Conservation (phyloP, 2,888 invertebrate genomes). For the Sipha maydis region DNA sequence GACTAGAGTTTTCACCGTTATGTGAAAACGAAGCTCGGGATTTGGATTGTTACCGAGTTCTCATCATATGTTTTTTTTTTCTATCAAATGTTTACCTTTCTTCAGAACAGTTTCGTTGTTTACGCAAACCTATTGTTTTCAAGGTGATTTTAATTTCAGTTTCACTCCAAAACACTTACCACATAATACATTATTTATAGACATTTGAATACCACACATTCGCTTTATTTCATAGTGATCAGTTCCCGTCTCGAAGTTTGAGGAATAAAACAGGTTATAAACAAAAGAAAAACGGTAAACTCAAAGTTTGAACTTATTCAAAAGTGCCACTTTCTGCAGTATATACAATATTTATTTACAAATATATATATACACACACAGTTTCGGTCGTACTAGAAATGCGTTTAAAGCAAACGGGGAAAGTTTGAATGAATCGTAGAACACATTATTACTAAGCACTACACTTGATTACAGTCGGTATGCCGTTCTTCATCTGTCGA, state of each 20-base stretch:
- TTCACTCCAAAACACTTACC: conserved; percentile 15
- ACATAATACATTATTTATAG: not conserved
- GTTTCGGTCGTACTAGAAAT: not conserved
- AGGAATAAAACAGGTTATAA: not conserved
- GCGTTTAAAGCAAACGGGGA: not conserved
- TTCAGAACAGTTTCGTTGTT: conserved; percentile 14
- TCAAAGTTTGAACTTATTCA: conserved; percentile 5
- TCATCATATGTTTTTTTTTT: not conserved
- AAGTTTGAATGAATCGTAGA: conserved; percentile 48
- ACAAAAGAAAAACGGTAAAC: not conserved
- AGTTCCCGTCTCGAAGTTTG: not conserved
- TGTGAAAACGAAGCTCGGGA: conserved; percentile 14
- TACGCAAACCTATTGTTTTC: conserved; percentile 41
- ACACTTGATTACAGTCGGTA: conserved; percentile 38
- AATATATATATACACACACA: not conserved
- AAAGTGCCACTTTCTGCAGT: not conserved
- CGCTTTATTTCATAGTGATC: not conserved
- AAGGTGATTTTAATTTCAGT: conserved; percentile 21
- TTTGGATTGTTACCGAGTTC: conserved; percentile 40
- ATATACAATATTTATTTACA: too few species aligned
- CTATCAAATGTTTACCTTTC: conserved; percentile 2
- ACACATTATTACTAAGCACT: conserved; percentile 42
- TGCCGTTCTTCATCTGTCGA: conserved; percentile 41
- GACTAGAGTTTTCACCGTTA: conserved; percentile 35
- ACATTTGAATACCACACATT: not conserved